A percentile compares a stretch with the other conserved stretches of the same genome.
Evolutionary conservation across 2,888 invertebrate genomes (phyloP).

Genomic region (Ochropleura leucogaster): DNA sequence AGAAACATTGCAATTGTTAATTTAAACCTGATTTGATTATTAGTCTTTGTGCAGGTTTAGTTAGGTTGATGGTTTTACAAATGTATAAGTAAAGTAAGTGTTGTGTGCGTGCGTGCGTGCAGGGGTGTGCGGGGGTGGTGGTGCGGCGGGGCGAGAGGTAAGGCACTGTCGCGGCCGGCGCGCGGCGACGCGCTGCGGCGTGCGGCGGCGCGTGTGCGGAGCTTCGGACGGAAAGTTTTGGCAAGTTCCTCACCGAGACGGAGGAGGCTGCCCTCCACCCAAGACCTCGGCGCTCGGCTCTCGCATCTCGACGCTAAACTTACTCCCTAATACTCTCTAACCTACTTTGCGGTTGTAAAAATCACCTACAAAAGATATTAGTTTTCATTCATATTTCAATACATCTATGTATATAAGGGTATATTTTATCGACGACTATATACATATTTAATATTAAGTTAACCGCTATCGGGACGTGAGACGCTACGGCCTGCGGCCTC

Average conservation of each 20-base stretch:
- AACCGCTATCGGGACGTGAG: slow-evolving; percentile 86
- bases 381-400: slow-evolving; percentile 89
- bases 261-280: slow-evolving; percentile 78
- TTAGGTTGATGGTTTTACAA: background rate
- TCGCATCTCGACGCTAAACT: slow-evolving; percentile 86
- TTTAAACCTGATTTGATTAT: background rate
- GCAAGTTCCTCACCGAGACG: slow-evolving; percentile 87
- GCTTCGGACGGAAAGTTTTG: slow-evolving; percentile 89
- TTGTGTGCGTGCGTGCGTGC: slow-evolving; percentile 38
- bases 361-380: slow-evolving; percentile 91
- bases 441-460: slow-evolving; percentile 82
- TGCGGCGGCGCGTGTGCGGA: slow-evolving; percentile 79
- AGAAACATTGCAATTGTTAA: background rate
- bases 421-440: slow-evolving; percentile 89
- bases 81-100: background rate
- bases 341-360: slow-evolving; percentile 91
- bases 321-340: slow-evolving; percentile 86
- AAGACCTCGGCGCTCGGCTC: slow-evolving; percentile 83
- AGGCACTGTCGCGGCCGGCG: slow-evolving; percentile 83
- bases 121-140: slow-evolving; percentile 18
- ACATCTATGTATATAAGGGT: slow-evolving; percentile 90
- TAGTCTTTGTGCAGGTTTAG: slow-evolving; percentile 4
- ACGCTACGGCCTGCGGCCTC: slow-evolving; percentile 84
- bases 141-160: slow-evolving; percentile 68
- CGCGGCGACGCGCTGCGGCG: slow-evolving; percentile 66